Conservation (phyloP, 2,888 invertebrate genomes). For the Celastrina argiolus region DNA sequence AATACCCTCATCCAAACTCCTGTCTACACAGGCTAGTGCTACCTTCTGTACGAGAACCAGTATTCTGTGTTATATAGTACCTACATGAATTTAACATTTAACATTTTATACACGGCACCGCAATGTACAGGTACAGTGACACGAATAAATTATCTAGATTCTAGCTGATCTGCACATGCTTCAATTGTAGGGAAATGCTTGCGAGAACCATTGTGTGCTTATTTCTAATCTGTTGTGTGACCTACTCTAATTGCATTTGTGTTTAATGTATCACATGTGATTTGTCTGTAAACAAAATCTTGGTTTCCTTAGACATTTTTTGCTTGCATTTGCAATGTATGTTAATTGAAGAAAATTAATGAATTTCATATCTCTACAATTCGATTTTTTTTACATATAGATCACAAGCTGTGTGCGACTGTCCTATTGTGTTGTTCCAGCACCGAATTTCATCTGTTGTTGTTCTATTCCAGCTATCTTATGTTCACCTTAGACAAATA, state of each 20-base stretch:
- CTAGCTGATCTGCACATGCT: background rate
- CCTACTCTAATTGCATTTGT: background rate
- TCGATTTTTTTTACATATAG: background rate
- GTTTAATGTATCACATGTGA: background rate
- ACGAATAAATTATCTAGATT: background rate
- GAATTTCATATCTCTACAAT: background rate
- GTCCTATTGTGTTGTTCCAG: background rate
- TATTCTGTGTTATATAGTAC: no score
- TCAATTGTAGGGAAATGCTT: background rate
- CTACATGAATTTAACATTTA: no score
- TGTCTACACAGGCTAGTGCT: no score
- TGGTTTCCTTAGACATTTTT: no score
- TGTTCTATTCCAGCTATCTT: conserved; percentile 83
- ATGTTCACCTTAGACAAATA: conserved; percentile 96
- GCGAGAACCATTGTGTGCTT: background rate
- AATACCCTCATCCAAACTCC: no score
- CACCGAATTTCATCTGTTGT: conserved; percentile 7
- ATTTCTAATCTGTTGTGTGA: background rate
- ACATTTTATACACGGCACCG: background rate
- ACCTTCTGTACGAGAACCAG: no score
- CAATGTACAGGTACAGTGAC: background rate
- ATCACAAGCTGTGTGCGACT: background rate
- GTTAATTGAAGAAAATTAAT: no score
- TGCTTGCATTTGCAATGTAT: no score
- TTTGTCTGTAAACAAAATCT: background rate